Evolutionary conservation across 2,797 vertebrate genomes (phyloP), one percentile per base, ranked within the genome.

Genomic region (Malacoctenus gilli): DNA sequence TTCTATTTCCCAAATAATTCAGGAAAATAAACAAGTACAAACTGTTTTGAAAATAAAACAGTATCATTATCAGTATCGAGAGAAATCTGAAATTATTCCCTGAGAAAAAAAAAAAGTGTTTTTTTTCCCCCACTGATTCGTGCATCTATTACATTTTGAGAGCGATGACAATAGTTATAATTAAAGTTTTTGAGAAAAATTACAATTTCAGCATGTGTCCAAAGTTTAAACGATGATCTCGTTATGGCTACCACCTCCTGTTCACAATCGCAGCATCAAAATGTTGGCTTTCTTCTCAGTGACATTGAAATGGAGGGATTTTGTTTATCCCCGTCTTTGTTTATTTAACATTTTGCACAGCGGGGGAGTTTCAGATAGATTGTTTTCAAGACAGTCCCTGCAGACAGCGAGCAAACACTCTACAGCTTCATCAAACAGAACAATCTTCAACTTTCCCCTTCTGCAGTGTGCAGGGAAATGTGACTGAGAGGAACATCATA

Each of bases 331-430:
- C 80, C 58, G 84, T 88, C 88, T 91, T 92, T 92, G 91, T 92
- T 92, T 92, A 92, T 92, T 92, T 91, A 92, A 92, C 92, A 92
- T 92, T 92, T 92, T 87, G 89, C 92, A 87, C 90, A 91, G 90
- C 84, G 78, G 92, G 91, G 87, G 86, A 90, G 88, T 91, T 92
- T 92, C 88, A 91, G 89, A 92, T 89, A 89, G 91, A 91, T 92
- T 92, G 91, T 93, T 92, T 92, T 91, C 86, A 90, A 91, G 89
- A 89, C 90, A 85, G 86, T 92, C 90, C 91, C 92, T 88, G 89
- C 92, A 92, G 92, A 93, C 91, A 91, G 89, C 79, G 84, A 91
- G 91, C 92, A 92, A 93, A 93, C 90, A 92, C 88, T 89, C 89
- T 86, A 89, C 91, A 89, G 88, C 91, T 91, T 92, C 91, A 92